Evolutionary conservation across 2,113 vertebrate genomes (phyloP), one percentile per base, ranked within the genome.

Genomic region (Lepisosteus oculatus): DNA sequence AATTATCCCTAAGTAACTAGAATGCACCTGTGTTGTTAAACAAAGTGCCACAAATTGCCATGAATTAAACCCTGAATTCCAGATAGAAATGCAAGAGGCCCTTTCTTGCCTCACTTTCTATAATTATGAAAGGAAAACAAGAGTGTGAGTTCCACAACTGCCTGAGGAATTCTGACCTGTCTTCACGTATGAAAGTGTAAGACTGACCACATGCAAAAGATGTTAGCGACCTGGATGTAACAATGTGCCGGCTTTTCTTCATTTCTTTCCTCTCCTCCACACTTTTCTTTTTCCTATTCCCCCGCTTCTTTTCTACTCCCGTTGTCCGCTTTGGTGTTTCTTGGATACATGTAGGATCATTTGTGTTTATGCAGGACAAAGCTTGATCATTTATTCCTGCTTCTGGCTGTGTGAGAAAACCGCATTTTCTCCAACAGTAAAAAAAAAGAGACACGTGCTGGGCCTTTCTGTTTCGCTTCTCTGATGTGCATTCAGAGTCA

Each of bases 1-100:
- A 87, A 82, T 84, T 79, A 78, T 80, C 71, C 71, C 83, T 85
- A 85, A 86, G 84, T 84, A 83, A 83, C 71, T 78, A 81, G 81
- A 82, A 81, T 77, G 84, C 82, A 88, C 76, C 74, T 74, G 72
- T 83, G 80, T 82, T 76, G 77, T 68, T 56, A 43, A 72, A 79
- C 71, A 55, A 29, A 67, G 43, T 63, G 61, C 43, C 13, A 41
- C 44, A 42, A 15, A 41, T n/a, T 44, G 42, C 61, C 61, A 42
- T 63, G 47, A 13, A 56, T 51, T 68, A 44, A 59, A 13, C 1
- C 57, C 14, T 59, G 14, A 74, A 74, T n/a, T 13, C 3, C 8
- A 44, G 59, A 63, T 55, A 43, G 51, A 51, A 69, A 61, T n/a
- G n/a, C 59, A 47, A 41, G 51, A 51, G 13, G 43, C 51, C 57